Conservation (phyloP, 1,140 invertebrate species). For the Limonius californicus region DNA sequence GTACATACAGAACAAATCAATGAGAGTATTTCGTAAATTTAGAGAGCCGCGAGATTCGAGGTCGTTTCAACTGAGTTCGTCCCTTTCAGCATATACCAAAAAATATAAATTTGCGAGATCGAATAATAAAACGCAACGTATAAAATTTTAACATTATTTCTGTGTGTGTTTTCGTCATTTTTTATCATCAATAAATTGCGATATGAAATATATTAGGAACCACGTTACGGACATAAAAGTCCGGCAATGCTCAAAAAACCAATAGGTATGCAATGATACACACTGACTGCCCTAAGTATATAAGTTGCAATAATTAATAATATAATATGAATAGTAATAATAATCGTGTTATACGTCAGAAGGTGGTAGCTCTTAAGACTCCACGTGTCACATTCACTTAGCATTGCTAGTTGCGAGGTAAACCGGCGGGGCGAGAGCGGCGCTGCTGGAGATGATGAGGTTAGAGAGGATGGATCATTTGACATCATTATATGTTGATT, state of each 20-base stretch:
- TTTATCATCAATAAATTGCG: constrained; percentile 27
- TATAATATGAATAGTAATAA: constrained; percentile 49
- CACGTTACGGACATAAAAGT: constrained; percentile 34
- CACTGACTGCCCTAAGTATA: constrained; percentile 30
- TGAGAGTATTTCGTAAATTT: neutral
- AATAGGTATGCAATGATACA: constrained; percentile 35
- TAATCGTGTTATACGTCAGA: constrained; percentile 48
- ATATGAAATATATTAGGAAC: constrained; percentile 48
- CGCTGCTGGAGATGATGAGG: constrained; percentile 3
- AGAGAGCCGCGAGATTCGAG: neutral
- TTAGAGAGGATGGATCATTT: neutral
- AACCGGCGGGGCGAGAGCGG: constrained; percentile 4
- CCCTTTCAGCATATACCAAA: neutral
- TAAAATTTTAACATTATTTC: constrained; percentile 18
- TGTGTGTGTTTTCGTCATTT: constrained; percentile 8
- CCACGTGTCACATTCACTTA: constrained; percentile 46
- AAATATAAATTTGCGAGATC: neutral
- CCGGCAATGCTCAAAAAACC: constrained; percentile 29
- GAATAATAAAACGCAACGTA: neutral
- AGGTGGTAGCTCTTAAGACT: constrained; percentile 24
- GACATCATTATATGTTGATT: too few species aligned
- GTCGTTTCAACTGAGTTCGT: neutral
- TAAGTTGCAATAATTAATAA: constrained; percentile 21
- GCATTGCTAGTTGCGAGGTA: constrained; percentile 36
- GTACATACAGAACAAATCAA: too few species aligned